Base-by-base conservation (phyloP, 2,797 vertebrate species). In the Peromyscus eremicus region DNA sequence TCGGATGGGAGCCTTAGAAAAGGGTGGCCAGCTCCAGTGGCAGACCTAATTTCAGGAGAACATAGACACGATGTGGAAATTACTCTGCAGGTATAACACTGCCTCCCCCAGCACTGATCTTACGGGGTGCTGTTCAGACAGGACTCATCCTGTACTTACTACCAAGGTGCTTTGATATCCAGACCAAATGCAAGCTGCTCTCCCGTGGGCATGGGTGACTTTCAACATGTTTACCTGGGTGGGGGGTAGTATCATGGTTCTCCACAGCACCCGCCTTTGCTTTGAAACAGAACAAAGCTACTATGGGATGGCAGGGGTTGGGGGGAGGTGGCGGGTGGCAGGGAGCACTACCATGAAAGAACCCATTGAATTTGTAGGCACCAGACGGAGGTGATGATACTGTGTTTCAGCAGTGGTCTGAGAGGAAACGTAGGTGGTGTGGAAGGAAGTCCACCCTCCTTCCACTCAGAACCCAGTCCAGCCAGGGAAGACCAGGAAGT, bases 171-270 rank as follows among this genome's bases (percentile, higher is more conserved):
- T 96, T 94, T 96, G 97, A 76, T n/a, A 34, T 84, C 46, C 62
- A 70, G 76, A 84, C 84, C 92, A 73, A 92, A 40, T 2, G 60
- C 57, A 12, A 88, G 95, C 49, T 4, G 5, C 94, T 34, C 34
- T 92, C 95, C 70, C 10, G 7, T 93, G 89, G 90, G 29, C 57
- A 62, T 83, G 23, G 2, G 19, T 1, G 0, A 9, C 91, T 97
- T 96, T 97, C 92, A 97, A 86, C 92, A 62, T 55, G 80, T 88
- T 7, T 37, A 81, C 95, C 87, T 97, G 95, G 77, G 97, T 93
- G 32, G 5, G 76, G 17, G 14, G 52, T 55, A 55, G 46, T 70
- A 52, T 86, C 9, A 19, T 32, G 5, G 25, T 68, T 96, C 85
- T 86, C n/a, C 73, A 89, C 57, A 75, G 66, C 43, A 10, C 75